phyloP scores from a whole-genome alignment of 2,888 invertebrate genomes.

The Xestobium rufovillosum region DNA sequence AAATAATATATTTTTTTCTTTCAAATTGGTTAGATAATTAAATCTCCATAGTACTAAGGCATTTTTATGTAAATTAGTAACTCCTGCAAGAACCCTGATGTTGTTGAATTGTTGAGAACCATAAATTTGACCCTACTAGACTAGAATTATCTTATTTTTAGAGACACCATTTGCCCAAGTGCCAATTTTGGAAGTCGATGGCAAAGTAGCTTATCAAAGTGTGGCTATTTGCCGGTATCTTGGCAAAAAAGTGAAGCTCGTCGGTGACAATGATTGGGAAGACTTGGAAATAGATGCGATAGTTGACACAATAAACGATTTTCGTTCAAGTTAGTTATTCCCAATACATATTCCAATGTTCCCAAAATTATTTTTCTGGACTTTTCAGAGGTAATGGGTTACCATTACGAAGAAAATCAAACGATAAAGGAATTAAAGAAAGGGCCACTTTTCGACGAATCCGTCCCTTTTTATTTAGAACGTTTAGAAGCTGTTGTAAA shows the following conservation, averaged over 20 bases:
- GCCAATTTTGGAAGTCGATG: constrained; percentile 55
- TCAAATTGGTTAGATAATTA: too few relatives aligned
- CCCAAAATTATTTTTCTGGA: not conserved
- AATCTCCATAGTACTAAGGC: too few relatives aligned
- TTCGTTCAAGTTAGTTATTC: constrained; percentile 47
- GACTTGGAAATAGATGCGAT: constrained; percentile 52
- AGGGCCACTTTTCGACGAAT: not conserved
- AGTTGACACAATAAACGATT: constrained; percentile 52
- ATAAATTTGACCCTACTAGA: too few relatives aligned
- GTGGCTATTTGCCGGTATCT: constrained; percentile 53
- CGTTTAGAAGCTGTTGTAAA: constrained; percentile 5
- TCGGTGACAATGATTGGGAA: constrained; percentile 49
- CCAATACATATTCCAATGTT: not conserved
- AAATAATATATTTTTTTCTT: too few relatives aligned
- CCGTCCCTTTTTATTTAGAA: not conserved
- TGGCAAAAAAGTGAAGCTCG: constrained; percentile 50
- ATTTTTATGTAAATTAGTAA: too few relatives aligned
- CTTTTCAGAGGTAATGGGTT: not conserved
- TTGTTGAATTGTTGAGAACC: too few relatives aligned
- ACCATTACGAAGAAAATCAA: not conserved
- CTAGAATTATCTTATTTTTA: constrained; percentile 33
- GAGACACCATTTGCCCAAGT: constrained; percentile 55
- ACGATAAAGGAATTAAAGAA: not conserved
- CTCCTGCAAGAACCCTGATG: too few relatives aligned
- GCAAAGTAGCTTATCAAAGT: constrained; percentile 53